Evolutionary conservation across 2,113 vertebrate species (phyloP), one percentile per base, ranked within the genome.

Genomic region (Ceyx cyanopectus): DNA sequence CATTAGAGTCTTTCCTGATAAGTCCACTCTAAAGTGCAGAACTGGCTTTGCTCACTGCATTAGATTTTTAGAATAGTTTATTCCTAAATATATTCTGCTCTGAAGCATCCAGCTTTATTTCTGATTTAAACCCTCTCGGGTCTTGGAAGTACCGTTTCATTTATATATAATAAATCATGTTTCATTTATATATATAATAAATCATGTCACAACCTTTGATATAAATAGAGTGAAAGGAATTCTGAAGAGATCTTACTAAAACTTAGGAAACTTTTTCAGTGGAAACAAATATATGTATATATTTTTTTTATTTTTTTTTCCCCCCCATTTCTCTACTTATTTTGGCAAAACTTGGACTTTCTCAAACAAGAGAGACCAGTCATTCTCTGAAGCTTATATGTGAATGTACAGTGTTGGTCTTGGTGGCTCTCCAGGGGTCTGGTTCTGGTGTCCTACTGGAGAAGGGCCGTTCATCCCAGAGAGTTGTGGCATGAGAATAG

Each of bases 61-160:
- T 89, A 63, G 56, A 74, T 92, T 93, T 50, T 94, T 69, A 81
- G 48, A 72, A 43, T 68, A 75, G 50, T 68, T 77, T 67, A 67
- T 85, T 23, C 65, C 37, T 89, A 75, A 93, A 85, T 89, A 54
- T 57, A 43, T 78, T 72, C 13, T 57, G 27, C 66, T 72, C 32
- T 24, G 15, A 89, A 79, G 26, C 21, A 65, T 81, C 27, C 34
- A 83, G 37, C 43, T 85, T 82, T 80, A 73, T 80, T 93, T 93
- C 41, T 78, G 21, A 32, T 82, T 76, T 81, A 90, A 93, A 81
- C 18, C 8, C 34, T 85, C 56, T 63, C 73, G 60, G 63, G 48
- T 89, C 66, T 74, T 86, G 12, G 17, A 86, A 90, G 57, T 67
- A 46, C 14, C 67, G 14, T 61, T 95, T 90, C 14, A 62, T 80